Evolutionary conservation across 2,888 invertebrate genomes (phyloP).

Genomic region (Cheilosia vulpina): DNA sequence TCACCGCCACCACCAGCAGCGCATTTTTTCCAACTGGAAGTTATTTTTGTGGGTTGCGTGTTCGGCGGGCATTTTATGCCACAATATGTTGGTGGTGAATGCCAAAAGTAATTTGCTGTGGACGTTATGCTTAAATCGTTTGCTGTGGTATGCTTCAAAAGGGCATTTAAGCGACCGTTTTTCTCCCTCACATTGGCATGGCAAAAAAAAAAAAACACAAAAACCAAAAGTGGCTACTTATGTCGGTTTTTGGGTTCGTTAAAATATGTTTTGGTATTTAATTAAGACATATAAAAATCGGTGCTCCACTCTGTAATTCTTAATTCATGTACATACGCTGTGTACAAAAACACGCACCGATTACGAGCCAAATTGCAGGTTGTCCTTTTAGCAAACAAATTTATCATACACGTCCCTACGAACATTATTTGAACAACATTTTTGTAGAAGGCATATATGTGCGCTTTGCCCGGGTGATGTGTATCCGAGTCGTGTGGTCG

Average conservation of each 20-base stretch:
- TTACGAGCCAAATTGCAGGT: neutral
- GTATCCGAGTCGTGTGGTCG: no score
- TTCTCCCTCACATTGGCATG: neutral
- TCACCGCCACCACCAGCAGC: constrained; percentile 25
- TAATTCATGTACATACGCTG: neutral
- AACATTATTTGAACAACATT: no score
- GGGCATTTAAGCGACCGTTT: constrained; percentile 48
- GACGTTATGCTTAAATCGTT: constrained; percentile 68
- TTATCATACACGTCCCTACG: no score
- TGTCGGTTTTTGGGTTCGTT: constrained; percentile 36
- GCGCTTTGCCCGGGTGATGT: no score
- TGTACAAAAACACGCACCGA: neutral
- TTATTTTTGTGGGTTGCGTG: constrained; percentile 72
- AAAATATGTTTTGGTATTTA: constrained; percentile 48
- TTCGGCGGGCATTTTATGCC: constrained; percentile 65
- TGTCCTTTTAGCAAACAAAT: no score
- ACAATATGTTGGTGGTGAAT: constrained; percentile 67
- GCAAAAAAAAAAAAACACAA: neutral
- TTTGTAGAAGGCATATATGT: no score
- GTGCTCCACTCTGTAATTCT: neutral
- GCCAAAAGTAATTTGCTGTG: constrained; percentile 70
- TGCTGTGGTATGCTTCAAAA: constrained; percentile 40
- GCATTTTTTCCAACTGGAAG: constrained; percentile 27
- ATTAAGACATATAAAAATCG: constrained; percentile 45
- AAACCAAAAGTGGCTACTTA: constrained; percentile 41